A percentile compares a stretch with the other conserved stretches of the same genome.
Evolutionary conservation across 2,797 vertebrate species (phyloP).

Genomic region (Carapus acus): DNA sequence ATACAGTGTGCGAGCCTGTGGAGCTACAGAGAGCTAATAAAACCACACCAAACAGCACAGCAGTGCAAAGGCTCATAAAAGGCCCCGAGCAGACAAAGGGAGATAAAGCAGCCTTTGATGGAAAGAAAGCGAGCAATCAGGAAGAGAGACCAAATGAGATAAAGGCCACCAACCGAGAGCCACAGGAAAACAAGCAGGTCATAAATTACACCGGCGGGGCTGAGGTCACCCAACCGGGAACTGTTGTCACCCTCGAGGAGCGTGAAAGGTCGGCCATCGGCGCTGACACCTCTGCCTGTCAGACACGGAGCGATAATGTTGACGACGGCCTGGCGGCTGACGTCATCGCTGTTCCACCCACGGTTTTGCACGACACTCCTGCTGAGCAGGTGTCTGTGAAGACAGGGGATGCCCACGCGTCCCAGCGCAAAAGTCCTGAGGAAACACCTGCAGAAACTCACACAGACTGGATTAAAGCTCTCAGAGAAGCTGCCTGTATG

Average conservation of each 20-base stretch:
- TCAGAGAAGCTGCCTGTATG: slow-evolving; percentile 59
- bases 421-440: slow-evolving; percentile 21
- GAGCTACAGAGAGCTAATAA: slow-evolving; percentile 41
- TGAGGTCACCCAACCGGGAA: slow-evolving; percentile 23
- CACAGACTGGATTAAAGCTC: slow-evolving; percentile 64
- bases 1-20: slow-evolving; percentile 28
- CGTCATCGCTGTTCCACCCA: slow-evolving; percentile 9
- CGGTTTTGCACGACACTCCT: slow-evolving; percentile 4
- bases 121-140: slow-evolving; percentile 42
- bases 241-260: slow-evolving; percentile 23
- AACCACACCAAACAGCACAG: slow-evolving; percentile 43
- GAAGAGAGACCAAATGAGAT: slow-evolving; percentile 29
- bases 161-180: slow-evolving; percentile 35
- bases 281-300: slow-evolving; percentile 12
- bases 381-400: slow-evolving; percentile 12
- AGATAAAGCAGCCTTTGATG: slow-evolving; percentile 45
- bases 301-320: slow-evolving; percentile 18
- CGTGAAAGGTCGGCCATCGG: slow-evolving; percentile 2
- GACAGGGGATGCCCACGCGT: no score
- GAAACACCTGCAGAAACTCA: slow-evolving; percentile 27
- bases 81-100: slow-evolving; percentile 44
- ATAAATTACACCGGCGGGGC: slow-evolving; percentile 27
- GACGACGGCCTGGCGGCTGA: not conserved
- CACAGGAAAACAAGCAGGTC: slow-evolving; percentile 24
- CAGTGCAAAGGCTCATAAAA: slow-evolving; percentile 45